Evolutionary conservation across 2,888 invertebrate species (phyloP).

Genomic region (Eucriotettix oculatus): DNA sequence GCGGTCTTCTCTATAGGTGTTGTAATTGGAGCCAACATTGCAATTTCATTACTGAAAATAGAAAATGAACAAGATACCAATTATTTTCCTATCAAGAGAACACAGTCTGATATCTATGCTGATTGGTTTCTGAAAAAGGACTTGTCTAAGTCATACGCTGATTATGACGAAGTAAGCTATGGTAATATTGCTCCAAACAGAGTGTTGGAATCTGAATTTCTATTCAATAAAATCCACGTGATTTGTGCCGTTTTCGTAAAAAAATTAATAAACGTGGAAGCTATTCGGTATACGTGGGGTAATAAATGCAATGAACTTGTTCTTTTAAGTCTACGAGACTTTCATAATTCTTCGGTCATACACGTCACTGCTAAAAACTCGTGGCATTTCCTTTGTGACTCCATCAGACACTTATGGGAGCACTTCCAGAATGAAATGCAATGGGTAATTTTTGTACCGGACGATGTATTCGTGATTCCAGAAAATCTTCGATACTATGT

Average conservation of each 20-base stretch:
- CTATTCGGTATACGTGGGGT: slow-evolving; percentile 28
- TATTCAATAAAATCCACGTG: slow-evolving; percentile 23
- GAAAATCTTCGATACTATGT: slow-evolving; percentile 36
- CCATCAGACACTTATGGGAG: slow-evolving; percentile 22
- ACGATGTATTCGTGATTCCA: slow-evolving; percentile 34
- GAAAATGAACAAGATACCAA: slow-evolving; percentile 8
- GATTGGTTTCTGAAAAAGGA: not conserved
- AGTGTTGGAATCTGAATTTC: slow-evolving; percentile 18
- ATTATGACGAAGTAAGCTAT: slow-evolving; percentile 19
- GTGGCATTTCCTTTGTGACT: slow-evolving; percentile 29
- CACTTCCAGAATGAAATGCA: slow-evolving; percentile 21
- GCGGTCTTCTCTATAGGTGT: slow-evolving; percentile 18
- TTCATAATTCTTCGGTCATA: slow-evolving; percentile 5
- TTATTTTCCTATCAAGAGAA: slow-evolving; percentile 4
- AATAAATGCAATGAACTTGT: slow-evolving; percentile 14
- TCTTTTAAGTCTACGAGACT: slow-evolving; percentile 7
- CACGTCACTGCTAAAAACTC: slow-evolving; percentile 17
- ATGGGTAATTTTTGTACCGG: slow-evolving; percentile 37
- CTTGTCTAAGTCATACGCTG: not conserved
- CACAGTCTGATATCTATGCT: not conserved
- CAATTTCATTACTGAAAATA: slow-evolving; percentile 12
- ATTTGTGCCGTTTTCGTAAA: slow-evolving; percentile 31
- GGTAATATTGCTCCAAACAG: slow-evolving; percentile 7
- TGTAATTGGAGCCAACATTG: slow-evolving; percentile 17
- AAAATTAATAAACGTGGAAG: slow-evolving; percentile 24